Percentiles rank a stretch among this genome's conserved stretches.
phyloP scores from a whole-genome alignment of 2,113 vertebrate species.

The Ardeotis arabs region DNA sequence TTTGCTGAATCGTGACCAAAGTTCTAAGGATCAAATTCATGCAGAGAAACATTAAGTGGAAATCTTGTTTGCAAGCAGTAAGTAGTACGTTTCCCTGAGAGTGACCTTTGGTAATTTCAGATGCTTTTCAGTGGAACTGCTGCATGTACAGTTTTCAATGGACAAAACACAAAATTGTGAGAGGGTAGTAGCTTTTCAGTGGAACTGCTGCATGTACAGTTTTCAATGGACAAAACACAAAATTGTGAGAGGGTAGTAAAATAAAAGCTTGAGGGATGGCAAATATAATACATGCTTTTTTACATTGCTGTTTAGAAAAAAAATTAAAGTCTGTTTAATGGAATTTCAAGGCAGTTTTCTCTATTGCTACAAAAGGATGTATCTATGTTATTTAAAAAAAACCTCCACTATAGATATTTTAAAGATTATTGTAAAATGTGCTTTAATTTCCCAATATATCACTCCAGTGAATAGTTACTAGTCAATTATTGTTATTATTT shows the following conservation, averaged over 20 bases:
- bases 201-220: not conserved
- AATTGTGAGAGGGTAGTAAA: not conserved
- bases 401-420: not conserved
- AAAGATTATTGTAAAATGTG: not conserved
- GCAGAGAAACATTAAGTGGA: constrained; percentile 7
- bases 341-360: not conserved
- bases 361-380: not conserved
- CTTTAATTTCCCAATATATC: not conserved
- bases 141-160: not conserved
- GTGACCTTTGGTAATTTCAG: constrained; percentile 20
- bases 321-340: not conserved
- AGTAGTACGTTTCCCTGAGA: not conserved
- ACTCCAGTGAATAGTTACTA: not conserved
- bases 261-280: not conserved
- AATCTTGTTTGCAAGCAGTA: not conserved
- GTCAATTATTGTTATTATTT: not conserved
- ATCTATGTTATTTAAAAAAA: not conserved
- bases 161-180: not conserved
- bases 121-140: not conserved
- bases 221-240: not conserved
- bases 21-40: constrained; percentile 18
- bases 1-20: not conserved
- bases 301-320: not conserved
- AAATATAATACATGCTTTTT: not conserved
- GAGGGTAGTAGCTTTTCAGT: not conserved